phyloP scores from a whole-genome alignment of 2,797 vertebrate species.

The Galaxias olidus region DNA sequence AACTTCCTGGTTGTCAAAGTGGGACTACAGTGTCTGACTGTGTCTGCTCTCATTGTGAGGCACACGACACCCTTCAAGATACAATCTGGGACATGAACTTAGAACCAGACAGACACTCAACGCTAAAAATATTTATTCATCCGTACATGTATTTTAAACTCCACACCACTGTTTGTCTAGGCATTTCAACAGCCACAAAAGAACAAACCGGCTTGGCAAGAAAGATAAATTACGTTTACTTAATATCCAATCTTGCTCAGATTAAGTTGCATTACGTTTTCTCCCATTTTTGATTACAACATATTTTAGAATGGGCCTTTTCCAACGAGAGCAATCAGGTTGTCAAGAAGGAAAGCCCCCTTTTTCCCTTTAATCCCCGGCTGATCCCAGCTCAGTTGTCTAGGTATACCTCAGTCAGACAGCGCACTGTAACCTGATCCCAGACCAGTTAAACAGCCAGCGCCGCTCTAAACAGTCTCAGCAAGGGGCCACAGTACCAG shows the following conservation, averaged over 20 bases:
- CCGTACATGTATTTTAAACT: no score
- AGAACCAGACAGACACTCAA: background rate
- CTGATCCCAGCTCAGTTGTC: slow-evolving; percentile 44
- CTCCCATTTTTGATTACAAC: no score
- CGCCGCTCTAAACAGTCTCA: no score
- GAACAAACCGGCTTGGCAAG: no score
- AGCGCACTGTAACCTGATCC: slow-evolving; percentile 22
- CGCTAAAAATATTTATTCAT: background rate
- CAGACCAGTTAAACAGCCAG: slow-evolving; percentile 8
- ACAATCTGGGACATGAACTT: no score
- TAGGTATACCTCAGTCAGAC: slow-evolving; percentile 39
- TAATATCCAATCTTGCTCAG: no score
- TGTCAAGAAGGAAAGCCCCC: slow-evolving; percentile 31
- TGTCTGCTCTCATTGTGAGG: slow-evolving; percentile 35
- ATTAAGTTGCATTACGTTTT: no score
- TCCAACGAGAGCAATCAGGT: slow-evolving; percentile 14
- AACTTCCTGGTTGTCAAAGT: slow-evolving; percentile 36
- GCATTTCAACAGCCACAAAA: no score
- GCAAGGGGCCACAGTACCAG: slow-evolving; percentile 33
- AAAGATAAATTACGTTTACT: no score
- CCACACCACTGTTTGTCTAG: no score
- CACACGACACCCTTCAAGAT: background rate
- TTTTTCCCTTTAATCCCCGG: slow-evolving; percentile 34
- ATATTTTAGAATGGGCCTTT: background rate
- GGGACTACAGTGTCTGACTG: slow-evolving; percentile 32